phyloP scores from a whole-genome alignment of 2,113 vertebrate genomes.

The Stegastes partitus region DNA sequence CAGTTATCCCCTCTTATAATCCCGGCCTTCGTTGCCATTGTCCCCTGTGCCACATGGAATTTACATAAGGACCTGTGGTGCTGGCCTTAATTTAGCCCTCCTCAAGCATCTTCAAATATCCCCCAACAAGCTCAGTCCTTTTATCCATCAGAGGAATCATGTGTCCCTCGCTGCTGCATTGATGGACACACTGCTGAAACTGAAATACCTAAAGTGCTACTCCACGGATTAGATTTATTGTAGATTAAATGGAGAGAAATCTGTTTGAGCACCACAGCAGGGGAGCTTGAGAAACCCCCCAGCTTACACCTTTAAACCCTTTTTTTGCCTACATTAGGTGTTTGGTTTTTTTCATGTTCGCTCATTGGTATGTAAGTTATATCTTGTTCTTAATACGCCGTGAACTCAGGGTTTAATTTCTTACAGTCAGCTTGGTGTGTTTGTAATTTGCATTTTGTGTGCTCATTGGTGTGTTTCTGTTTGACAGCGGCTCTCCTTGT shows the following conservation, averaged over 20 bases:
- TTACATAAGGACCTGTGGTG: conserved; percentile 74
- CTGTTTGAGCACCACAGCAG: conserved; percentile 41
- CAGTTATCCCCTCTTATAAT: conserved; percentile 80
- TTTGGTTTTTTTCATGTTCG: neutral
- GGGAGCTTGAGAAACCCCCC: conserved; percentile 17
- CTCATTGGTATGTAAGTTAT: conserved; percentile 1
- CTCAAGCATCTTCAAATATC: conserved; percentile 76
- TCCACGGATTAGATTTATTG: conserved; percentile 47
- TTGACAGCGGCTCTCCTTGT: conserved; percentile 16
- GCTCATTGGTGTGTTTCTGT: conserved; percentile 27
- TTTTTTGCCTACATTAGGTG: neutral
- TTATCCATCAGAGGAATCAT: conserved; percentile 60
- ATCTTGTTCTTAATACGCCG: conserved; percentile 1
- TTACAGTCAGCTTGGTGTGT: conserved; percentile 6
- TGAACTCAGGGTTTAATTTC: conserved; percentile 12
- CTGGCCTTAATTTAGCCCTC: conserved; percentile 77
- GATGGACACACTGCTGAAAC: conserved; percentile 30
- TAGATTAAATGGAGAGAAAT: conserved; percentile 49
- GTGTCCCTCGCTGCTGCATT: conserved; percentile 13
- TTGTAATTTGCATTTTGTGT: conserved; percentile 24
- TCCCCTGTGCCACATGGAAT: conserved; percentile 69
- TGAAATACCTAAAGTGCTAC: conserved; percentile 53
- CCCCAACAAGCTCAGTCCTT: conserved; percentile 59
- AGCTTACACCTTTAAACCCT: conserved; percentile 4
- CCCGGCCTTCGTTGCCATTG: conserved; percentile 61